Base-by-base conservation (phyloP, 2,888 invertebrate genomes). In the Rhyacophila evoluta region DNA sequence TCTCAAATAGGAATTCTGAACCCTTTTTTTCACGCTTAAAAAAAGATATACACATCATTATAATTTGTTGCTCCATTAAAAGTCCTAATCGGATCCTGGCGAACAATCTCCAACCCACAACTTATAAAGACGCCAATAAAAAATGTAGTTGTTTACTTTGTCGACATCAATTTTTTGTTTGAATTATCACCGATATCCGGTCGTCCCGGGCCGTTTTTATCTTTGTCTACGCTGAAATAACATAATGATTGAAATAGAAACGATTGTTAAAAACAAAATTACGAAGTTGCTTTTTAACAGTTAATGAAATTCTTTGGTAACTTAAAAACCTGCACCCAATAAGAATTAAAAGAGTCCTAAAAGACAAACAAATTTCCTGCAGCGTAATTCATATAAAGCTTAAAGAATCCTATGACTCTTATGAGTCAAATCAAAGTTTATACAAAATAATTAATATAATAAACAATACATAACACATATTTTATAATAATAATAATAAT, bases 181-280 rank as follows among this genome's bases (percentile, higher is more conserved):
- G 37, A 75, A 36, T 72, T 79, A 75, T 79, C 75, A 28, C 38
- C 79, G 75, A 79, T 79, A 75, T 79, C 75, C 75, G 75, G 79
- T 78, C 12, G 39, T 71, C 10, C 37, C 28, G 12, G 15, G 11
- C 67, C 29, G 41, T 28, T 55, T 29, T 28, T 55, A 33, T 55
- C 41, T 39, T 38, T 27, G 55, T 55, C 55, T 25, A 55, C 55
- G 25, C 10, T 55, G 10, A 55, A 55, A 55, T 19, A 55, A 55
- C 55, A 4, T 1, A 25, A 25, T 25, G 10, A 12, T 2, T 55
- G 25, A 8, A 25, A 55, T 55, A 8, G 25, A 8, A 55, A 25
- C 55, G 55, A 55, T 55, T 25, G 55, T 55, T 55, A 55, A 55
- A 55, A 39, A 55, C 10, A 19, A 10, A 25, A 12, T 55, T 19